Base-by-base conservation (phyloP, 2,797 vertebrate genomes). In the Picus viridis region DNA sequence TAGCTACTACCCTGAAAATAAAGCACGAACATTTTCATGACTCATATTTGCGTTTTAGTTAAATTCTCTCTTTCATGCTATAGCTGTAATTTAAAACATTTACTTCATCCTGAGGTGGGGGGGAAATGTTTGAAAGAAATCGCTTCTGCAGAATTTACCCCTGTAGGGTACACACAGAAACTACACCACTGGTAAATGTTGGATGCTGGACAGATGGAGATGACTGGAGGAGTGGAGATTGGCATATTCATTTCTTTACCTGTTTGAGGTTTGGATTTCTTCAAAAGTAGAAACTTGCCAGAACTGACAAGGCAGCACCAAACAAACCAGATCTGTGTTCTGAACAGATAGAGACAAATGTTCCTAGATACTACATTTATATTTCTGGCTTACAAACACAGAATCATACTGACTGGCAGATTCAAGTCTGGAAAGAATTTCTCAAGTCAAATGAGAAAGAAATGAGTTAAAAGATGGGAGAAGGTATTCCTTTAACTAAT, bases 1-100 rank as follows among this genome's bases (percentile, higher is more conserved):
- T 93, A 90, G 88, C 89, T 93, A 94, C 92, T 87, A 95, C 63
- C n/a, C 92, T 89, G 84, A 88, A 95, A 94, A 96, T 76, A 89
- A 92, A 53, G 54, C 71, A 91, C 5, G 19, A 93, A 90, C 41
- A 45, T 53, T 91, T 92, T 90, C 83, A 91, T 96, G 89, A 94
- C 91, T 94, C 94, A 96, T 92, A 79, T 54, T 71, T 83, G 61
- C 65, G 41, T 64, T 96, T 95, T 82, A 91, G 83, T 74, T 79
- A 82, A 92, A 94, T 88, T 74, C 32, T 86, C 22, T 82, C 49
- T 88, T 86, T 84, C 68, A 61, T 70, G 61, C 41, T 83, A 49
- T 51, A 94, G 83, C 70, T 93, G 73, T 64, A 92, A 92, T 94
- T 91, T 94, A 83, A 95, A 94, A 86, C 47, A 92, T 83, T 93